Conservation (phyloP, 2,888 invertebrate genomes). For the Phyto melanocephala region DNA sequence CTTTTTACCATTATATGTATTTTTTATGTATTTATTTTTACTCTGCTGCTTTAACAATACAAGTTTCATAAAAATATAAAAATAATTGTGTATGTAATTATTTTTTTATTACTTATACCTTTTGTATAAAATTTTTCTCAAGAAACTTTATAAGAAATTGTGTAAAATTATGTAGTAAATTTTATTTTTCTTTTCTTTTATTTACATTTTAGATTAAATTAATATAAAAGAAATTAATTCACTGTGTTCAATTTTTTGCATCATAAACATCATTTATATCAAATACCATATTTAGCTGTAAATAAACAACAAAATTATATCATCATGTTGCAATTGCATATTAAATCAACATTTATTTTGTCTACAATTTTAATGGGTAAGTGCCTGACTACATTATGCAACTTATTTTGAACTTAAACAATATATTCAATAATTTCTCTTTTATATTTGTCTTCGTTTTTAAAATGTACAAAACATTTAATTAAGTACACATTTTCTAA, state of each 20-base stretch:
- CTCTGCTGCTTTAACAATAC: conserved; percentile 11
- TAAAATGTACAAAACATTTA: no score
- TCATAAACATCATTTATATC: not conserved
- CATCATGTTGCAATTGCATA: conserved; percentile 66
- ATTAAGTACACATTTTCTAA: no score
- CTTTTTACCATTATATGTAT: not conserved
- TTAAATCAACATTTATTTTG: conserved; percentile 53
- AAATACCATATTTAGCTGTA: conserved; percentile 14
- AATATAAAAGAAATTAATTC: not conserved
- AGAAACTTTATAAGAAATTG: not conserved
- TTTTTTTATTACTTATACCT: not conserved
- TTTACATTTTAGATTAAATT: conserved; percentile 10
- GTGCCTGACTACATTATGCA: conserved; percentile 30
- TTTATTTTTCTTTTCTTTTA: not conserved
- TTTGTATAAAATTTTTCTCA: conserved; percentile 10
- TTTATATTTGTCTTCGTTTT: no score
- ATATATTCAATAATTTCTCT: no score
- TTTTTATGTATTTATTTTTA: not conserved
- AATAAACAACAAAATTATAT: conserved; percentile 3
- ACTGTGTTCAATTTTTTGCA: conserved; percentile 9
- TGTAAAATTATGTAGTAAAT: conserved; percentile 10
- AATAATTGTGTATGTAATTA: conserved; percentile 43
- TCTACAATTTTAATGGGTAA: conserved; percentile 67
- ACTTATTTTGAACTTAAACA: no score
- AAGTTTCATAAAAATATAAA: conserved; percentile 11